Percentiles rank a stretch among this genome's conserved stretches.
Conservation (phyloP, 2,888 invertebrate species). For the Eupithecia vulgata region DNA sequence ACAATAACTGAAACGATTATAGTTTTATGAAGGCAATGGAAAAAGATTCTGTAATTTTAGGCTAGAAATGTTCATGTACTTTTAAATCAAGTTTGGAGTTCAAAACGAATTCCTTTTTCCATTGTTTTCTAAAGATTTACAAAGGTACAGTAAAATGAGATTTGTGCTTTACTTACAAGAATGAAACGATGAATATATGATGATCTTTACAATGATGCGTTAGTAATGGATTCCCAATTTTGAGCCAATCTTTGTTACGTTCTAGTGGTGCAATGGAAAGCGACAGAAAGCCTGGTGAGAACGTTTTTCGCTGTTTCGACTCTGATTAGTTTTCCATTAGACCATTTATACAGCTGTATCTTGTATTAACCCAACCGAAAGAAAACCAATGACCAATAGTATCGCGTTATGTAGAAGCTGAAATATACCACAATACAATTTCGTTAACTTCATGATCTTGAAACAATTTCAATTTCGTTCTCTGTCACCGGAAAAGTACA, state of each 20-base stretch:
- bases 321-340: constrained; percentile 82
- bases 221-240: constrained; percentile 83
- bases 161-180: constrained; percentile 81
- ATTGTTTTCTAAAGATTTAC: constrained; percentile 45
- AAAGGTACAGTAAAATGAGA: constrained; percentile 61
- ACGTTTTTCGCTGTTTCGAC: constrained; percentile 67
- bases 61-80: background rate
- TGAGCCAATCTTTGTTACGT: constrained; percentile 82
- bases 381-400: constrained; percentile 82
- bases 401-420: constrained; percentile 82
- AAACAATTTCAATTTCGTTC: constrained; percentile 60
- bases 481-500: constrained; percentile 42
- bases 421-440: constrained; percentile 82
- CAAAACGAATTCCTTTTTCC: constrained; percentile 46
- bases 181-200: constrained; percentile 74
- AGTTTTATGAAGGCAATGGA: constrained; percentile 27
- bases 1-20: constrained; percentile 16
- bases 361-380: constrained; percentile 85
- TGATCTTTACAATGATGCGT: constrained; percentile 82
- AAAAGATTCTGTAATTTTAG: constrained; percentile 18
- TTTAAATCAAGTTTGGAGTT: background rate
- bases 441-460: constrained; percentile 57
- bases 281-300: constrained; percentile 80
- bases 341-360: constrained; percentile 83
- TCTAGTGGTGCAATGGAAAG: constrained; percentile 82